Evolutionary conservation across 2,113 vertebrate species (phyloP).

Genomic region (Pomatorhinus ruficollis): DNA sequence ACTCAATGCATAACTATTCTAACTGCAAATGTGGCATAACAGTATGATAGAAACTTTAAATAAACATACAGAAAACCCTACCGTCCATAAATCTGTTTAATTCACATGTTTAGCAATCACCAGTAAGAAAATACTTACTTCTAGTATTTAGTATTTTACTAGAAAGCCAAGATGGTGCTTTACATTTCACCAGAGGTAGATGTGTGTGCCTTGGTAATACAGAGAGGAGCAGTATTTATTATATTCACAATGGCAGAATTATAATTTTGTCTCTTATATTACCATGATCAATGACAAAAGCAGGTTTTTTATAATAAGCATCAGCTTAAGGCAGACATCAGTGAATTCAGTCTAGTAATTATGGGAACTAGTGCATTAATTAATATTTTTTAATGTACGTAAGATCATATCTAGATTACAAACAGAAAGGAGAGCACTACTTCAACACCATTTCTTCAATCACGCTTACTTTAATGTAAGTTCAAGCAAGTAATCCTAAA

Average conservation of each 20-base stretch:
- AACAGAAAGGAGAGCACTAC: background rate
- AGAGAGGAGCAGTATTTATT: background rate
- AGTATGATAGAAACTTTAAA: background rate
- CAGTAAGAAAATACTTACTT: background rate
- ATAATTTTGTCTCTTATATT: background rate
- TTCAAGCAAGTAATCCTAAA: background rate
- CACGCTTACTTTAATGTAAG: background rate
- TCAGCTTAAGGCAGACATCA: background rate
- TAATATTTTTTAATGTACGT: background rate
- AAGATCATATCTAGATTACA: background rate
- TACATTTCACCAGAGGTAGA: background rate
- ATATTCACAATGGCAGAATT: background rate
- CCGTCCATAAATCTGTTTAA: background rate
- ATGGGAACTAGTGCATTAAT: background rate
- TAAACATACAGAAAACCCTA: background rate
- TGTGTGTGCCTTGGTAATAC: background rate
- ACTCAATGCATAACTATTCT: background rate
- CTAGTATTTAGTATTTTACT: background rate
- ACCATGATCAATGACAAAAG: background rate
- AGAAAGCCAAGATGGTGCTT: background rate
- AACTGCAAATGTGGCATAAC: background rate
- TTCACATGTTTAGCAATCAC: background rate
- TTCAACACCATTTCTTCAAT: background rate
- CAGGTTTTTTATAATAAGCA: background rate
- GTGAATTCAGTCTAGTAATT: background rate